Base-by-base conservation (phyloP, 2,113 vertebrate species). In the Percopsis transmontana region DNA sequence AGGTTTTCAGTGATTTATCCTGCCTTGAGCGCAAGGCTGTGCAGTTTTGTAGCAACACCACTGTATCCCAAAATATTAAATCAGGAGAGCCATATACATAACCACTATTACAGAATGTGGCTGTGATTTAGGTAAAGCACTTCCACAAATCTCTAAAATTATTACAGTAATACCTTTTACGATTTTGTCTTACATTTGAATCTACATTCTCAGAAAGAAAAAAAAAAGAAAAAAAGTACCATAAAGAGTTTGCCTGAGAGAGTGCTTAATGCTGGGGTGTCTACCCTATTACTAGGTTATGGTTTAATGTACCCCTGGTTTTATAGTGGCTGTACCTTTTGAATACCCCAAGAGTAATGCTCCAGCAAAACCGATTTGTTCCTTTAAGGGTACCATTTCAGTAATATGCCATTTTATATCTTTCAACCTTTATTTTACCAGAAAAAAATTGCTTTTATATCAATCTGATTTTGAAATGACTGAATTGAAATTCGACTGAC, bases 1-100 rank as follows among this genome's bases (percentile, higher is more conserved):
- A 73, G 61, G 20, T 56, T 70, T 79, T 56, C 7, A 54, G 63
- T 77, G 81, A 85, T 84, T 82, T 76, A 80, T 42, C 42, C 42
- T 15, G 42, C 18, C 68, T 20, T 39, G 68, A 66, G 54, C 54
- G 4, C 19, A 4, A 45, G 50, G 50, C 19, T 52, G 10, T 21
- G 39, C 9, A 18, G 41, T 50, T n/a, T n/a, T 18, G 3, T 18
- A 50, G n/a, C n/a, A 50, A n/a, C 5, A 66, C 79, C 71, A 69
- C 62, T 6, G 0, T 72, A 66, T 33, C 24, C 65, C 39, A 19
- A 53, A 64, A 48, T 50, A 27, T 57, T 74, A 76, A 82, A 68
- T 73, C 12, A 48, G 45, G 5, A 6, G n/a, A 18, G 16, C 15
- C n/a, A 18, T 7, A 48, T 16, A 48, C 15, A 48, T 7, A 33